Evolutionary conservation across 2,888 invertebrate species (phyloP), one percentile per base, ranked within the genome.

Genomic region (Drosophila kuntzei): DNA sequence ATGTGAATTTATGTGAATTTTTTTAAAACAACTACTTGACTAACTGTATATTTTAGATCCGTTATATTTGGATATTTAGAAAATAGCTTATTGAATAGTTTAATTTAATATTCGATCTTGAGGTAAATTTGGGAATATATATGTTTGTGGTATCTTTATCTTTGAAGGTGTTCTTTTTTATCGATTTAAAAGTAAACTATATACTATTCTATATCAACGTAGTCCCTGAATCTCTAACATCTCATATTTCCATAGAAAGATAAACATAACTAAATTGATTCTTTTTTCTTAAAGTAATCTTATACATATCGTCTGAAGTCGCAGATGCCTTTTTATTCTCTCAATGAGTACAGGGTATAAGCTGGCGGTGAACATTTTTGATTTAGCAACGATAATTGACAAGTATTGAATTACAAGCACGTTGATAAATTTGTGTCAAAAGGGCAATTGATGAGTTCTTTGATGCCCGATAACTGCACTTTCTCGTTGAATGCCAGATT

Each of bases 351-450:
- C 53, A 29, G 41, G 29, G 53, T 41, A 32, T 20, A 1, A 11
- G 5, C 29, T 55, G 18, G 14, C 41, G 37, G 20, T 62, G 55
- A 47, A 58, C 11, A 36, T 62, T 50, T 60, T 71, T 67, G 68
- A 72, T 78, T 64, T 64, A 61, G 36, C 51, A 50, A 61, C 43
- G 69, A 77, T 75, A 75, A 72, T 64, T 72, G 75, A 72, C 63
- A 72, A 39, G 69, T 78, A 76, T 76, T 64, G 63, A 73, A 55
- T 76, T 76, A 54, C 75, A 25, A 47, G 27, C 41, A 29, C 27
- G 37, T 53, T 67, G 43, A 62, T 44, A 51, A 75, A 67, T 72
- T 55, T 32, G 46, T 55, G 46, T 67, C 50, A 51, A 50, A 4
- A 27, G 53, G 39, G n/a, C 22, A 32, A 22, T 16, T 8, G n/a